Evolutionary conservation across 2,113 vertebrate species (phyloP), one percentile per base, ranked within the genome.

Genomic region (Apaloderma vittatum): DNA sequence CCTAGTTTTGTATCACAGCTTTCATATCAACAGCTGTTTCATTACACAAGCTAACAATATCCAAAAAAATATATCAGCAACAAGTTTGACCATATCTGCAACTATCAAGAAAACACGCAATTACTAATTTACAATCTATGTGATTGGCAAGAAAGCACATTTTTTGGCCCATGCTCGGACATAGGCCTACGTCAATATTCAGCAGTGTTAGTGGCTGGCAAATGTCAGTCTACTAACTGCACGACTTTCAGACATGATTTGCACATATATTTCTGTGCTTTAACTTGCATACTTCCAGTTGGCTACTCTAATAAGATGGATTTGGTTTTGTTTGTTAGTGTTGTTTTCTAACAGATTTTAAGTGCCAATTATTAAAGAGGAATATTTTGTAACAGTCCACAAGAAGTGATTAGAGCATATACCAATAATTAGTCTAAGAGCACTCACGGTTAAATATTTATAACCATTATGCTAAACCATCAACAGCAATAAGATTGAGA

Each of bases 391-490:
- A 74, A 52, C 51, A 36, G 72, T 86, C 52, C 66, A 78, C 22
- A 86, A 61, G 21, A 94, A 74, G 86, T 57, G 17, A 88, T 79
- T 86, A 76, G 21, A 91, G 45, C 3, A 29, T 48, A 86, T 49
- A 71, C 37, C 37, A 84, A 32, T 88, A 93, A 86, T 93, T 92
- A 86, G 72, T 43, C 43, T 93, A 83, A 96, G 80, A 26, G 43
- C 32, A 86, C 16, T 59, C 73, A 59, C 51, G 52, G 26, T 90
- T 83, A 83, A 96, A 93, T 90, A 94, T 95, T 96, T 92, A 86
- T 62, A 84, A 77, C 15, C 37, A 52, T 74, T 86, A 92, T 49
- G 51, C 48, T 74, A 85, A 88, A 80, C 37, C 34, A 93, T 74
- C 67, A 92, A 62, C 37, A 94, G 46, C 37, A 90, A 30, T 61